Evolutionary conservation across 2,888 invertebrate species (phyloP).

Genomic region (Apamea sordens): DNA sequence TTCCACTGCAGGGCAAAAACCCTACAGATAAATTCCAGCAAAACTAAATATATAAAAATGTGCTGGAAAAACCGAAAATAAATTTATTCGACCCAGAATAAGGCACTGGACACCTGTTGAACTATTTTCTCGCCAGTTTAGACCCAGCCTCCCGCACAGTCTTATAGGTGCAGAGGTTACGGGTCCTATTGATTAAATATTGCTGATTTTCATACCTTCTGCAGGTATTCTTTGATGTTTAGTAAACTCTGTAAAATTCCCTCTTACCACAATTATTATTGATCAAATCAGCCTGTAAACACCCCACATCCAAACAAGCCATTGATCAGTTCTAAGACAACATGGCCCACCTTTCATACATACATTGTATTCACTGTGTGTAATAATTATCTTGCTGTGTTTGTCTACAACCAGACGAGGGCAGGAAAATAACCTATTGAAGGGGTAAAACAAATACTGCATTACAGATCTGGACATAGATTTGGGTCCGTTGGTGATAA

Average conservation of each 20-base stretch:
- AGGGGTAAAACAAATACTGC: conserved; percentile 61
- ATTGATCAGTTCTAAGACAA: conserved; percentile 7
- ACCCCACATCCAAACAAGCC: background rate
- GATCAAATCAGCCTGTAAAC: background rate
- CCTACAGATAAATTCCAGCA: background rate
- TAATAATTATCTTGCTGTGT: conserved; percentile 17
- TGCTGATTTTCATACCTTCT: background rate
- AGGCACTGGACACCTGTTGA: background rate
- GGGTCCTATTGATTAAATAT: background rate
- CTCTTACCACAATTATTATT: background rate
- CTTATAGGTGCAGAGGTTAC: background rate
- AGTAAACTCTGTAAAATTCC: background rate
- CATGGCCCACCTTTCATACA: conserved; percentile 13
- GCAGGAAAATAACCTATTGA: conserved; percentile 6
- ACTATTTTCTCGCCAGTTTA: background rate
- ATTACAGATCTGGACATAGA: conserved; percentile 88
- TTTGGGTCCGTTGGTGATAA: conserved; percentile 84
- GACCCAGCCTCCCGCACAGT: background rate
- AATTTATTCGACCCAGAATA: background rate
- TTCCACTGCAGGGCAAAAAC: background rate
- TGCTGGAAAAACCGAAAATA: background rate
- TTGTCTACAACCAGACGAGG: conserved; percentile 26
- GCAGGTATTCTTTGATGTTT: background rate
- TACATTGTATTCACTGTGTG: conserved; percentile 7
- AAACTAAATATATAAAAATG: background rate